These are phyloP conservation scores for Danio albolineatus DNA, from an alignment of 2,797 vertebrate species.

Conservation along the genomic window DNA sequence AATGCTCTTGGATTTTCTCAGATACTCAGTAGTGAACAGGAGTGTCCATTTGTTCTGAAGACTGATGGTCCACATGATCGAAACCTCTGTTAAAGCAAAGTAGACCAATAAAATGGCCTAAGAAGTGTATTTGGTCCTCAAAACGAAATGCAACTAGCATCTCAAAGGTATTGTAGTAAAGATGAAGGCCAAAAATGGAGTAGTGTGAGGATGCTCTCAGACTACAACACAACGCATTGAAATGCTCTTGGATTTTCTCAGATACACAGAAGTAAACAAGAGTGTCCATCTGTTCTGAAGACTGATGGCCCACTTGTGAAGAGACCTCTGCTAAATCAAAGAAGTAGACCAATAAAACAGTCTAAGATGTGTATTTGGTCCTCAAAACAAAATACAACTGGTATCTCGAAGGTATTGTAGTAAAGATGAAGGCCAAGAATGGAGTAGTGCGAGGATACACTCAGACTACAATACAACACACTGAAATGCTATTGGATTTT, in stretches of 20 bases:
- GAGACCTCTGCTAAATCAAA: neutral
- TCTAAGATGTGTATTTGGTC: neutral
- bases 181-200: neutral
- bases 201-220: slow-evolving; percentile 24
- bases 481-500: neutral
- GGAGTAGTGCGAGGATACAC: slow-evolving; percentile 22
- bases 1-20: neutral
- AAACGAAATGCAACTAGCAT: neutral
- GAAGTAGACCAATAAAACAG: neutral
- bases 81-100: neutral
- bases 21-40: neutral
- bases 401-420: neutral
- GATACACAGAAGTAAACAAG: neutral
- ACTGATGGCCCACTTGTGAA: neutral
- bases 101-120: neutral
- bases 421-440: too few relatives aligned
- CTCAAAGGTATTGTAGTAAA: neutral
- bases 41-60: neutral
- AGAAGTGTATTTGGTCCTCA: neutral
- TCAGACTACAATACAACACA: neutral
- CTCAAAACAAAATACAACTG: neutral
- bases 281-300: neutral
- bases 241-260: neutral
- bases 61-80: neutral
- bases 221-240: neutral